A percentile compares a stretch with the other conserved stretches of the same genome.
Conservation (phyloP, 2,888 invertebrate species). For the Yponomeuta evonymella region DNA sequence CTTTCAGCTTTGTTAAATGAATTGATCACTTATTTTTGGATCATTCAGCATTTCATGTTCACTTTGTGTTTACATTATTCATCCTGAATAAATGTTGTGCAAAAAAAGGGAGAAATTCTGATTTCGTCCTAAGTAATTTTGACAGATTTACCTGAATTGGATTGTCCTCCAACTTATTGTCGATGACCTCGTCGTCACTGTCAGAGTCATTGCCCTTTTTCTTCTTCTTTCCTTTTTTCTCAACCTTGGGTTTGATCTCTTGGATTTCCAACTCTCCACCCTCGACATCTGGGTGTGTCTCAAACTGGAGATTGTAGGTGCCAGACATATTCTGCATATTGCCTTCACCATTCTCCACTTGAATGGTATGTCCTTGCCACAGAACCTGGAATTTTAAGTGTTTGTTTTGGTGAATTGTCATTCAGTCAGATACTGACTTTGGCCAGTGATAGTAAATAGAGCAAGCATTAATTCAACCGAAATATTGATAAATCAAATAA, state of each 20-base stretch:
- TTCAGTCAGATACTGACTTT: background rate
- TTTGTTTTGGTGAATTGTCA: background rate
- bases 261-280: conserved; percentile 55
- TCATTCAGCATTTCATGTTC: background rate
- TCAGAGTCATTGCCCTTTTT: conserved; percentile 66
- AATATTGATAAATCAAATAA: no score
- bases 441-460: background rate
- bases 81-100: background rate
- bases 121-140: background rate
- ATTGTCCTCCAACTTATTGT: conserved; percentile 83
- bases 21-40: no score
- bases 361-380: conserved; percentile 81
- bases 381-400: conserved; percentile 66
- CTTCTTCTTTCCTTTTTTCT: conserved; percentile 69
- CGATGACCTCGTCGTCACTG: conserved; percentile 71
- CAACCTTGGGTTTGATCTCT: conserved; percentile 65
- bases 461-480: background rate
- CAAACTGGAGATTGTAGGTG: conserved; percentile 60
- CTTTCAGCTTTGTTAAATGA: no score
- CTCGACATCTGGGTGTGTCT: conserved; percentile 43
- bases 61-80: background rate
- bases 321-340: conserved; percentile 53
- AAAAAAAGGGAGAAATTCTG: conserved; percentile 5
- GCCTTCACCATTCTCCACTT: conserved; percentile 73
- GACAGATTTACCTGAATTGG: conserved; percentile 64